phyloP scores from a whole-genome alignment of 2,113 vertebrate species.

The Stigmatopora nigra region DNA sequence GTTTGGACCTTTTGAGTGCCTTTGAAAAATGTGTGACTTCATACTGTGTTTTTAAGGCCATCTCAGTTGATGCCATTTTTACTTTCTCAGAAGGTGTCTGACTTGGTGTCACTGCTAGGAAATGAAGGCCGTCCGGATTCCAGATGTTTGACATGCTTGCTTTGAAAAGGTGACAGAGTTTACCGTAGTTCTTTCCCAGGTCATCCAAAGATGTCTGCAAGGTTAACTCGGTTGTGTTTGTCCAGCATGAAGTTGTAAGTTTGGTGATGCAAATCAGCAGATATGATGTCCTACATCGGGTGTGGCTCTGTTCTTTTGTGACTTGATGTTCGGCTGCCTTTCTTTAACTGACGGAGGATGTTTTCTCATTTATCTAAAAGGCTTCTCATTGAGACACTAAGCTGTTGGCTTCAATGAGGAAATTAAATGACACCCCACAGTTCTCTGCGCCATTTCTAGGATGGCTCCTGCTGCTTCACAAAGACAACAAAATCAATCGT shows the following conservation, averaged over 20 bases:
- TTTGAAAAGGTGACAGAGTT: slow-evolving; percentile 13
- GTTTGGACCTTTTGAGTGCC: not conserved
- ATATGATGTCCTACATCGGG: slow-evolving; percentile 8
- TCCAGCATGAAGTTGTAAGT: not conserved
- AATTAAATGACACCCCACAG: slow-evolving; percentile 20
- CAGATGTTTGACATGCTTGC: slow-evolving; percentile 26
- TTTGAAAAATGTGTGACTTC: not conserved
- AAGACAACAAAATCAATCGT: slow-evolving; percentile 39
- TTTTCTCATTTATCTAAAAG: slow-evolving; percentile 16
- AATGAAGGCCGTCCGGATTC: slow-evolving; percentile 39
- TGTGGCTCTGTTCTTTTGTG: slow-evolving; percentile 27
- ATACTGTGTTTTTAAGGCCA: not conserved
- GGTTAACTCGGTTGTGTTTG: not conserved
- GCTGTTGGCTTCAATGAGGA: slow-evolving; percentile 8
- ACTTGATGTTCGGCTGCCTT: slow-evolving; percentile 6
- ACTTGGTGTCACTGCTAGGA: slow-evolving; percentile 20
- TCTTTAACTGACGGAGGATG: slow-evolving; percentile 14
- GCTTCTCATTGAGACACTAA: slow-evolving; percentile 13
- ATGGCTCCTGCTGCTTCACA: slow-evolving; percentile 27
- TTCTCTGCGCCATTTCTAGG: slow-evolving; percentile 12
- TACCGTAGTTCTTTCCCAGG: not conserved
- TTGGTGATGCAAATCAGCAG: not conserved
- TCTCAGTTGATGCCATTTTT: not conserved
- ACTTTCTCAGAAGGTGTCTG: not conserved
- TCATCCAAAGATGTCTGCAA: slow-evolving; percentile 11